These are phyloP conservation scores for Carlito syrichta DNA, from an alignment of 2,113 vertebrate species.

Conservation along the genomic window DNA sequence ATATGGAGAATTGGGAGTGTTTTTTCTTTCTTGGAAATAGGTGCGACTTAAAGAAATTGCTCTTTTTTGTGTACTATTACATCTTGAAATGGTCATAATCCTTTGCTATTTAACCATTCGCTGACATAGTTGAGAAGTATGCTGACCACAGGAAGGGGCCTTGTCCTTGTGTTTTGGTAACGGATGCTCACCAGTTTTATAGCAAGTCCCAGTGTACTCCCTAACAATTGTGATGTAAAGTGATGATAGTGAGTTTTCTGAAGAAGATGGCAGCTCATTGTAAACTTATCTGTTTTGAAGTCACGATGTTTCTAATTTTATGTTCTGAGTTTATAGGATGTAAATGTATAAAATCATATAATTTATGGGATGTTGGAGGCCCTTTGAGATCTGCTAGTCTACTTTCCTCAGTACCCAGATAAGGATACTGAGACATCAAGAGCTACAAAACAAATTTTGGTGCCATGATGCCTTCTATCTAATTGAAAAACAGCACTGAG, in stretches of 20 bases:
- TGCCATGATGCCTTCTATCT: background rate
- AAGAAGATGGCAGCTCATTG: background rate
- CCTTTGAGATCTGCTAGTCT: background rate
- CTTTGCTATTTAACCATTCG: background rate
- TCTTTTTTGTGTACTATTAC: background rate
- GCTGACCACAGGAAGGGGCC: background rate
- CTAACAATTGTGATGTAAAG: background rate
- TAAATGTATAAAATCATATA: background rate
- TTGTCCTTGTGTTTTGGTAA: background rate
- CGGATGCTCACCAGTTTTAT: background rate
- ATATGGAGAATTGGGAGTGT: rapidly evolving
- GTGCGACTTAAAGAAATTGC: background rate
- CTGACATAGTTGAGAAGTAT: background rate
- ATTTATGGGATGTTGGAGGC: background rate
- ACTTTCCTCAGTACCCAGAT: background rate
- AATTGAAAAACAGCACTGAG: background rate
- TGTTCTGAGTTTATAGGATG: background rate
- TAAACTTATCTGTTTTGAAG: background rate
- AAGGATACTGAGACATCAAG: background rate
- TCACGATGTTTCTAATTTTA: background rate
- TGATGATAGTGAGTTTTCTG: background rate
- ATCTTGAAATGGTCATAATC: background rate
- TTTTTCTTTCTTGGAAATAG: background rate
- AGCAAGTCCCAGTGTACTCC: background rate
- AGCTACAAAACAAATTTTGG: background rate